These are phyloP conservation scores for Cephus nigrinus DNA, from an alignment of 2,888 invertebrate genomes.

Conservation along the genomic window DNA sequence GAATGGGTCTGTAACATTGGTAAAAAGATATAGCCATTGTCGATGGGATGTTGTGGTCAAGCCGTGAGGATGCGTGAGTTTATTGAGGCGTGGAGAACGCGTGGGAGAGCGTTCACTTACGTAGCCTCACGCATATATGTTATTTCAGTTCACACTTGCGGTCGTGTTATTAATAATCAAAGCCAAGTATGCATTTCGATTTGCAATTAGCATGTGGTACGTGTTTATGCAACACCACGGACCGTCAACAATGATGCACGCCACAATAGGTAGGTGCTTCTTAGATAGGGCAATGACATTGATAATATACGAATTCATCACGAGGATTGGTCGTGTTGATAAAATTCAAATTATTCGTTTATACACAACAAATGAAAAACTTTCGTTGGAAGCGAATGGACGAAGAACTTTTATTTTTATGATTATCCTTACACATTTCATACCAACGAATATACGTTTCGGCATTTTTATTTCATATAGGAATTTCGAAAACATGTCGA, in stretches of 20 bases:
- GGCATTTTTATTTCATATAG: not conserved
- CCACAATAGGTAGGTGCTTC: not conserved
- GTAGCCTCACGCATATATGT: conserved; percentile 28
- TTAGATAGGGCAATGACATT: not conserved
- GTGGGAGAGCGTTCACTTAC: conserved; percentile 27
- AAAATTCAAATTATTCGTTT: not conserved
- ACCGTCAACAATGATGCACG: not conserved
- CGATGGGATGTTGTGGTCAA: conserved; percentile 19
- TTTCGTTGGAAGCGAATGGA: not conserved
- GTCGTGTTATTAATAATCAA: conserved; percentile 26
- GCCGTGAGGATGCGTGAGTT: conserved; percentile 16
- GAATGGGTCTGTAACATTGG: not conserved
- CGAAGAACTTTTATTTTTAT: not conserved
- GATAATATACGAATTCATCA: not conserved
- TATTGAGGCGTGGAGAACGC: conserved; percentile 24
- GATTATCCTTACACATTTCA: not conserved
- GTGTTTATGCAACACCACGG: not conserved
- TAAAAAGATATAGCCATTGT: not conserved
- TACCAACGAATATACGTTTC: not conserved
- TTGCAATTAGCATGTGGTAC: not conserved
- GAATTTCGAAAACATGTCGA: not conserved
- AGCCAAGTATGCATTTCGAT: not conserved
- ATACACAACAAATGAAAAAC: not conserved
- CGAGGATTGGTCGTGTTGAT: not conserved
- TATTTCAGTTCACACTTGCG: conserved; percentile 26